A percentile compares a stretch with the other conserved stretches of the same genome.
Evolutionary conservation across 2,113 vertebrate genomes (phyloP).

Genomic region (Indri indri): DNA sequence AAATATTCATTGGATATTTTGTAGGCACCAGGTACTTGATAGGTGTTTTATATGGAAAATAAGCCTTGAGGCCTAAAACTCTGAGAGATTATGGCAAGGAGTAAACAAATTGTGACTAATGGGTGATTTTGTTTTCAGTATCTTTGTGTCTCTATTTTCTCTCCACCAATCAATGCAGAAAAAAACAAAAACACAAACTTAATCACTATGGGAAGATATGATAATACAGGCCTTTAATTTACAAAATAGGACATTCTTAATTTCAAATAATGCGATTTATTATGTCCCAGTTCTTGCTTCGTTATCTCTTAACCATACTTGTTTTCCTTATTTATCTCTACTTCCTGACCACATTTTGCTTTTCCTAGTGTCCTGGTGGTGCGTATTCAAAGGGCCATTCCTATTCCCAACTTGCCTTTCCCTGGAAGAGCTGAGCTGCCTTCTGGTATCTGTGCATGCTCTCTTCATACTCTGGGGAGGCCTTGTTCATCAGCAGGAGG

Average conservation of each 20-base stretch:
- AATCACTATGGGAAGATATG: neutral
- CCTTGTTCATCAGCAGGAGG: conserved; percentile 90
- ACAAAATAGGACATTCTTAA: neutral
- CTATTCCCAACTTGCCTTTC: conserved; percentile 85
- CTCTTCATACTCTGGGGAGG: conserved; percentile 82
- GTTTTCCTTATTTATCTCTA: neutral
- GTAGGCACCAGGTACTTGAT: neutral
- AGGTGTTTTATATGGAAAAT: neutral
- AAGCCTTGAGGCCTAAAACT: neutral
- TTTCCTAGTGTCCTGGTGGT: neutral
- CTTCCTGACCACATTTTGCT: neutral
- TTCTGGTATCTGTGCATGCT: conserved; percentile 79
- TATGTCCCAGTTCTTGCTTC: neutral
- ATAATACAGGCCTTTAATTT: neutral
- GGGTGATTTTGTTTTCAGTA: conserved; percentile 22
- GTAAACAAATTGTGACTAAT: neutral
- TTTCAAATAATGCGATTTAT: neutral
- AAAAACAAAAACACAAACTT: neutral
- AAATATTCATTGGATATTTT: neutral
- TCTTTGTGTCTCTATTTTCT: neutral
- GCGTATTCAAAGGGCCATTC: neutral
- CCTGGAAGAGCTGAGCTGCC: conserved; percentile 88
- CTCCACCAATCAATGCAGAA: neutral
- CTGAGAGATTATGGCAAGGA: neutral
- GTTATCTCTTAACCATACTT: neutral